phyloP scores from a whole-genome alignment of 1,140 invertebrate genomes.

The Bombyx mandarina region DNA sequence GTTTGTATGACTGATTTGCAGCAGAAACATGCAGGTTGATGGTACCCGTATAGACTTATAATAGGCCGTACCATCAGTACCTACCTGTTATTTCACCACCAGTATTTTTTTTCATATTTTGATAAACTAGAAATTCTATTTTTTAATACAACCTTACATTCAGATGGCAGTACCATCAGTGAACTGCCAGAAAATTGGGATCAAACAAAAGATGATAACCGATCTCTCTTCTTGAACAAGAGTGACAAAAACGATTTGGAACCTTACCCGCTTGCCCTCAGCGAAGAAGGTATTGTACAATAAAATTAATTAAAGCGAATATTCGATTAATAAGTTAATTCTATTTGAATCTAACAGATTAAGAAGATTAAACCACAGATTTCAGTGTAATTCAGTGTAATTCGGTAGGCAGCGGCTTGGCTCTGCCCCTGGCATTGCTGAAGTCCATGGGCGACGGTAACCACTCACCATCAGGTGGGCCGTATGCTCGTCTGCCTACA shows the following conservation, averaged over 20 bases:
- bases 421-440: no score
- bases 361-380: no score
- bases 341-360: background rate
- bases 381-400: background rate
- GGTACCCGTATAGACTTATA: no score
- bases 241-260: slow-evolving; percentile 70
- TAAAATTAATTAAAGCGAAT: background rate
- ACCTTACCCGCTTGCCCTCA: slow-evolving; percentile 68
- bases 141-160: slow-evolving; percentile 6
- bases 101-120: background rate
- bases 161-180: slow-evolving; percentile 54
- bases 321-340: background rate
- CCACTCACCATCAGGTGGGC: no score
- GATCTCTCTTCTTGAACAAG: slow-evolving; percentile 69
- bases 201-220: slow-evolving; percentile 67
- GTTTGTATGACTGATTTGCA: no score
- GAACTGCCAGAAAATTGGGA: slow-evolving; percentile 69
- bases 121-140: background rate
- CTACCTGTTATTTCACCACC: background rate
- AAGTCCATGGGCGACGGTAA: no score
- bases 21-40: no score
- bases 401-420: no score
- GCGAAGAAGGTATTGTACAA: slow-evolving; percentile 61
- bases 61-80: background rate
- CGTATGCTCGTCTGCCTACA: no score